Evolutionary conservation across 2,888 invertebrate species (phyloP), one percentile per base, ranked within the genome.

Genomic region (Dichetophora obliterata): DNA sequence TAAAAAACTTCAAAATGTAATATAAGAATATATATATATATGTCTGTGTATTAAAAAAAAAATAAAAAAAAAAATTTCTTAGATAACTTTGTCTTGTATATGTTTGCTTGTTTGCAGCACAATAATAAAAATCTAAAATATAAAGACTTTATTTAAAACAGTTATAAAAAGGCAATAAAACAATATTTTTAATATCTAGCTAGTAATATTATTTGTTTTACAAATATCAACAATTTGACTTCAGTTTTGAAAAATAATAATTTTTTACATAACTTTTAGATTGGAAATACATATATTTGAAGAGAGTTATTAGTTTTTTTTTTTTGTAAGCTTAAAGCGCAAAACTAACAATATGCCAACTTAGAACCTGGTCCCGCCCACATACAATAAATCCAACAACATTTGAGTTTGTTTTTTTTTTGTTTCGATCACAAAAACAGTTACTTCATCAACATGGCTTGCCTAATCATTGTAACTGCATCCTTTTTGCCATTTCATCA

Each of bases 51-150:
- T 22, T 24, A 59, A 16, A 59, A 59, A 59, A 59, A 59, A 22
- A 57, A 19, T 24, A 57, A 2, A 54, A 19, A 54, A 22, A 19
- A 3, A 27, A 27, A 59, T 27, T 59, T 24, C 27, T 59, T 59
- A 59, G 27, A 11, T 59, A 9, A 59, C 27, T 59, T 59, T 59
- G 59, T 22, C 59, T 59, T 14, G 59, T 59, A 66, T 34, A 66
- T 16, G 37, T 37, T 66, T 66, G 37, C 37, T 66, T 16, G 37
- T 6, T 66, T 43, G 19, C 37, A 19, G 16, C 77, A 77, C 27
- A 66, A 77, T 5, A 72, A 69, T 74, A 75, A 34, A 78, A 77
- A 63, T 16, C 22, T 59, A 19, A n/a, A 75, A 48, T 2, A 52
- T 24, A 54, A 57, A 43, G 22, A 71, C 63, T 31, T 50, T 66